Evolutionary conservation across 1,140 invertebrate species (phyloP).

Genomic region (Drosophila azteca): DNA sequence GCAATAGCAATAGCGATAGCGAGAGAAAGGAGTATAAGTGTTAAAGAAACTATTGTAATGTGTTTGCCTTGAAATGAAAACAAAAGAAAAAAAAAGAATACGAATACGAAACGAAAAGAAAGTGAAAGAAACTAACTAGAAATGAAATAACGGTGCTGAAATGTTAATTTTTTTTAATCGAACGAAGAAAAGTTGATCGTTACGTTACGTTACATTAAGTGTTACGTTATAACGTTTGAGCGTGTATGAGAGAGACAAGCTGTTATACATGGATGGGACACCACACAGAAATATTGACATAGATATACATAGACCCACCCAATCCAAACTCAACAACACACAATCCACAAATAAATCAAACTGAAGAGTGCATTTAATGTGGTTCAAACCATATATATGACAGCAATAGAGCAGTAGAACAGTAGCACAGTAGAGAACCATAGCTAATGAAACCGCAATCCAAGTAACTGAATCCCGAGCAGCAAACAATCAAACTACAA

Average conservation of each 20-base stretch:
- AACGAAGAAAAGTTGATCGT: slow-evolving; percentile 37
- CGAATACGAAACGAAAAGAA: too few relatives aligned
- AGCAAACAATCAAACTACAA: slow-evolving; percentile 79
- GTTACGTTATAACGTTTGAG: slow-evolving; percentile 58
- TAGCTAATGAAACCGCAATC: slow-evolving; percentile 56
- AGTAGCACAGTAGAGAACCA: too few relatives aligned
- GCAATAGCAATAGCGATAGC: slow-evolving; percentile 10
- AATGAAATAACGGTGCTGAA: slow-evolving; percentile 81
- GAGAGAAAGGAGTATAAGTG: slow-evolving; percentile 25
- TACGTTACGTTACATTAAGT: slow-evolving; percentile 52
- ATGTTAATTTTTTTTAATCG: slow-evolving; percentile 80
- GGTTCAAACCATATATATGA: background rate
- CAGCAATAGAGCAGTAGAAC: slow-evolving; percentile 1
- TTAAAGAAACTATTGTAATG: slow-evolving; percentile 64
- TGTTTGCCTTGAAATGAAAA: slow-evolving; percentile 82
- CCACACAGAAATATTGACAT: slow-evolving; percentile 19
- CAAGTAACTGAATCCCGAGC: slow-evolving; percentile 76
- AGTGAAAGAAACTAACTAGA: slow-evolving; percentile 33
- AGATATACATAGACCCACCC: slow-evolving; percentile 22
- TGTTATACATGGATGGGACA: slow-evolving; percentile 63
- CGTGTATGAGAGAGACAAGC: slow-evolving; percentile 56
- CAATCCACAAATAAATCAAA: slow-evolving; percentile 9
- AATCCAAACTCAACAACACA: slow-evolving; percentile 7
- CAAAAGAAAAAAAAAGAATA: slow-evolving; percentile 22
- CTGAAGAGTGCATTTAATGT: slow-evolving; percentile 28